Percentiles rank a stretch among this genome's conserved stretches.
phyloP scores from a whole-genome alignment of 2,797 vertebrate species.

The Pantherophis alleghaniensis region DNA sequence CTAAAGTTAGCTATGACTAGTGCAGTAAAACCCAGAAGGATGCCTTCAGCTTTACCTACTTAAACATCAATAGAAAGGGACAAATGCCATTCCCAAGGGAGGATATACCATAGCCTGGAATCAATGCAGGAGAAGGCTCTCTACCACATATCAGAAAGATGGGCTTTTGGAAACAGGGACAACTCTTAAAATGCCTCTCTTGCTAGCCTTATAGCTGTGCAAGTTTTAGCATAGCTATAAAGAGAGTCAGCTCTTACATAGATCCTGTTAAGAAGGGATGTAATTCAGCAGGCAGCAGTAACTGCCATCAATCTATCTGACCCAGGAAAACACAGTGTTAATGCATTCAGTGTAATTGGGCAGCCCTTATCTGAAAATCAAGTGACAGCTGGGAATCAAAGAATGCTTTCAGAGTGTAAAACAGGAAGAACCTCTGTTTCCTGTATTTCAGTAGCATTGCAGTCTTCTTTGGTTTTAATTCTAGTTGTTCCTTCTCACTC shows the following conservation, averaged over 20 bases:
- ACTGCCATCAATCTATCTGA: not conserved
- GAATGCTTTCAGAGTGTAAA: not conserved
- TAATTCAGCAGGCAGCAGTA: not conserved
- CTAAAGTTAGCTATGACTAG: not conserved
- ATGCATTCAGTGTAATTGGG: not conserved
- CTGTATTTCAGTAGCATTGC: not conserved
- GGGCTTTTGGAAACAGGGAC: not conserved
- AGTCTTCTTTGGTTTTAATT: not conserved
- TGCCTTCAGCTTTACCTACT: not conserved
- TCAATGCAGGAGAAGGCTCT: not conserved
- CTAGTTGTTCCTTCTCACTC: not conserved
- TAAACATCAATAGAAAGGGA: not conserved
- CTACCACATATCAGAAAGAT: not conserved
- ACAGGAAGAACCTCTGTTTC: not conserved
- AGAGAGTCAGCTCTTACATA: not conserved
- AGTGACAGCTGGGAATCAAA: not conserved
- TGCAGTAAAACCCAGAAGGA: not conserved
- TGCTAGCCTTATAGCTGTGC: not conserved
- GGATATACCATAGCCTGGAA: not conserved
- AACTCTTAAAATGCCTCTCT: not conserved
- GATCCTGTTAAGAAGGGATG: not conserved
- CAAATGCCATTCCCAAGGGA: not conserved
- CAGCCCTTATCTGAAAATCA: not conserved
- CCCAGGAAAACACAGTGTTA: not conserved
- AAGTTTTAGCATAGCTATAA: not conserved